Evolutionary conservation across 1,140 invertebrate genomes (phyloP).

Genomic region (Daktulosphaira vitifoliae): DNA sequence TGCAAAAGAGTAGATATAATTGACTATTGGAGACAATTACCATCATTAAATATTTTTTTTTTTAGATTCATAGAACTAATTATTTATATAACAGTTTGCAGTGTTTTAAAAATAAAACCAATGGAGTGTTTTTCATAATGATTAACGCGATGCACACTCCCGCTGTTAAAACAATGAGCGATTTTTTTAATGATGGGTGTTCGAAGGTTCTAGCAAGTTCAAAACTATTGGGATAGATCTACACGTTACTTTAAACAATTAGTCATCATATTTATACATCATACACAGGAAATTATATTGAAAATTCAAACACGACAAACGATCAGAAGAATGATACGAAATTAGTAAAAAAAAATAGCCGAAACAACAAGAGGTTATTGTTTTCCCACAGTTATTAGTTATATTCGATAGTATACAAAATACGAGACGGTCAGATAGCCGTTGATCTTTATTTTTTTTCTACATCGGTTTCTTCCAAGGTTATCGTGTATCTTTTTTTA

Average conservation of each 20-base stretch:
- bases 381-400: constrained; percentile 31
- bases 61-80: too few relatives aligned
- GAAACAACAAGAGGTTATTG: constrained; percentile 16
- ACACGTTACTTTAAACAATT: constrained; percentile 6
- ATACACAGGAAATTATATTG: not conserved
- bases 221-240: too few relatives aligned
- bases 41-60: too few relatives aligned
- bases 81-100: too few relatives aligned
- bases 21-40: too few relatives aligned
- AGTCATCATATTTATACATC: not conserved
- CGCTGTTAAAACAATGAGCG: too few relatives aligned
- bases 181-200: too few relatives aligned
- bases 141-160: too few relatives aligned
- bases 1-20: too few relatives aligned
- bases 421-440: constrained; percentile 4
- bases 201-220: too few relatives aligned
- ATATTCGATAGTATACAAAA: constrained; percentile 1
- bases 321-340: not conserved
- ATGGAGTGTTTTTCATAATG: too few relatives aligned
- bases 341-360: not conserved
- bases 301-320: not conserved
- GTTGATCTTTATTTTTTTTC: constrained; percentile 31
- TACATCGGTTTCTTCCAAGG: constrained; percentile 16
- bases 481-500: constrained; percentile 5
- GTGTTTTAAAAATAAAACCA: too few relatives aligned